Evolutionary conservation across 2,888 invertebrate species (phyloP).

Genomic region (Agrotis clavis): DNA sequence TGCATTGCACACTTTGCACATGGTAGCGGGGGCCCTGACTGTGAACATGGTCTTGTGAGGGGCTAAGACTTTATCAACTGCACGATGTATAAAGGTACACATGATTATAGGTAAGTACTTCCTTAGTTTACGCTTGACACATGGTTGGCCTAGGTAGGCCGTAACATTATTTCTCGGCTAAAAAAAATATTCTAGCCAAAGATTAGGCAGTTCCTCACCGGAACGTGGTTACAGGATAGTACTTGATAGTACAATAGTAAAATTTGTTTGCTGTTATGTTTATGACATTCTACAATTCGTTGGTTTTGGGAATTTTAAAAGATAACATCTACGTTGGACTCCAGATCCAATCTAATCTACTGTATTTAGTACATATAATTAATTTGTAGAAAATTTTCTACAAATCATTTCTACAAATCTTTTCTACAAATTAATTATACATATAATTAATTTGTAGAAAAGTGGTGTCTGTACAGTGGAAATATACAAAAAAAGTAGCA

Average conservation of each 20-base stretch:
- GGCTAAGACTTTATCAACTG: conserved; percentile 7
- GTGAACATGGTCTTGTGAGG: conserved; percentile 34
- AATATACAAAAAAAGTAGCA: too few relatives aligned
- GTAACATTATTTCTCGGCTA: not conserved
- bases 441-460: too few relatives aligned
- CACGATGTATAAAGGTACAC: not conserved
- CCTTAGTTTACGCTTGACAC: not conserved
- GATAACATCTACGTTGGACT: not conserved
- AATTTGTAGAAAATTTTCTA: too few relatives aligned
- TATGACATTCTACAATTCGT: not conserved
- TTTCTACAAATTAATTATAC: too few relatives aligned
- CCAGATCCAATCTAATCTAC: conserved; percentile 3
- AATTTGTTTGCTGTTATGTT: conserved; percentile 1
- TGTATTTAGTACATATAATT: too few relatives aligned
- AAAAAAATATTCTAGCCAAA: not conserved
- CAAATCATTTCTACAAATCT: too few relatives aligned
- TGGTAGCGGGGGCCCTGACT: too few relatives aligned
- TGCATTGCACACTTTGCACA: too few relatives aligned
- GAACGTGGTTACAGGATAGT: not conserved
- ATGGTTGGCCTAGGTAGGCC: conserved; percentile 4
- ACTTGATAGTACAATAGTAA: not conserved
- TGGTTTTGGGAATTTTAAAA: not conserved
- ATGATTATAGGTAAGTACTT: not conserved
- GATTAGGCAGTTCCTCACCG: not conserved
- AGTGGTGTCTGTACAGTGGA: too few relatives aligned